Evolutionary conservation across 1,140 invertebrate genomes (phyloP), one percentile per base, ranked within the genome.

Genomic region (Drosophila micromelanica): DNA sequence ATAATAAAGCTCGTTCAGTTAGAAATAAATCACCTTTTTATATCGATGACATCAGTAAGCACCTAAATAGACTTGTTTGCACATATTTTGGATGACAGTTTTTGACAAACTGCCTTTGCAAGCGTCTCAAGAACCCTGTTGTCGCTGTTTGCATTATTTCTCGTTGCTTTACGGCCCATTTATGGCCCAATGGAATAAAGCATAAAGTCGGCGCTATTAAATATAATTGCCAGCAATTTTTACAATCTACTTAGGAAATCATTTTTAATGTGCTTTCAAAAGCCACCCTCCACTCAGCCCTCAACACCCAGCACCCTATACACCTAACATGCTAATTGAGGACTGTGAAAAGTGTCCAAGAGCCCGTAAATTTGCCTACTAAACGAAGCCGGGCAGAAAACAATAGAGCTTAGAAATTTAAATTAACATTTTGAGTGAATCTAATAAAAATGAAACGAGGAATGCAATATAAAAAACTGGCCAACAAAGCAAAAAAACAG

Each of bases 191-290:
- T 86, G 78, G 84, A 51, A 70, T 69, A 45, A 30, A 15, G 38
- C 72, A 70, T 74, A 63, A 74, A 59, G 67, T 45, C 64, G 71
- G 30, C 30, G 71, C 82, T 76, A 86, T 86, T 86, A 86, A 86
- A 89, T 87, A 76, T 87, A 87, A 87, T 87, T 89, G 84, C 61
- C 54, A 73, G 84, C 78, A 73, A 87, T 87, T 89, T 87, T 86
- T 79, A 70, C 78, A 78, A 89, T 87, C 75, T 89, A 87, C 84
- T 89, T 82, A 73, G 84, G 60, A 87, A 89, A 87, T 87, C 84
- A 86, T 89, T 82, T 86, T 79, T 79, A 82, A 87, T 87, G 81
- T 73, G 61, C 52, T 61, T 60, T 43, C 40, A 55, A 71, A 71
- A 40, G 27, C 43, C 30, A 17, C 13, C 15, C 42, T 4, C 13